Conservation (phyloP, 2,797 vertebrate species). For the Eulemur rubriventer region DNA sequence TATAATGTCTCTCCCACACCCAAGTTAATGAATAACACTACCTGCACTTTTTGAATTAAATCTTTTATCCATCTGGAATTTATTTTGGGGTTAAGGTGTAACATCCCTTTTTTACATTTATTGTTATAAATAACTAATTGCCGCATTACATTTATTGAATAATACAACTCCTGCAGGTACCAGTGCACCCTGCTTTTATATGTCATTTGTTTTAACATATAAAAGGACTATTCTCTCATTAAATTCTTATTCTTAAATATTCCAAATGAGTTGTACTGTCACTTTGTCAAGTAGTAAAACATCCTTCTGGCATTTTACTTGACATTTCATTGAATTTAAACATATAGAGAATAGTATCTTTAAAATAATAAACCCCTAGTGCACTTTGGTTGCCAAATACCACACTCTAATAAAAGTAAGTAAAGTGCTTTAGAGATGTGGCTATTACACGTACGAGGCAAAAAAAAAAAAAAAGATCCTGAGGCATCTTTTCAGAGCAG, state of each 20-base stretch:
- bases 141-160: neutral
- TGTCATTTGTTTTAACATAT: neutral
- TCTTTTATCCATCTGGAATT: neutral
- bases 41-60: neutral
- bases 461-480: neutral
- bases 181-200: neutral
- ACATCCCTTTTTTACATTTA: neutral
- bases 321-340: constrained; percentile 6
- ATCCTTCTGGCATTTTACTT: neutral
- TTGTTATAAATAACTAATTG: neutral
- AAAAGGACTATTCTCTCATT: neutral
- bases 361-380: neutral
- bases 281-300: neutral
- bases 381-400: neutral
- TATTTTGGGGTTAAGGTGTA: neutral
- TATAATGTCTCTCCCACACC: neutral
- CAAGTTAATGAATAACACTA: neutral
- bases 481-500: neutral
- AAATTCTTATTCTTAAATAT: constrained; percentile 14
- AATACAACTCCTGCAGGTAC: neutral
- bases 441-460: neutral
- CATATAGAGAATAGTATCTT: neutral
- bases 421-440: neutral
- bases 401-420: neutral
- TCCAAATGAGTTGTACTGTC: neutral